Base-by-base conservation (phyloP, 2,888 invertebrate species). In the Agrochola lota region DNA sequence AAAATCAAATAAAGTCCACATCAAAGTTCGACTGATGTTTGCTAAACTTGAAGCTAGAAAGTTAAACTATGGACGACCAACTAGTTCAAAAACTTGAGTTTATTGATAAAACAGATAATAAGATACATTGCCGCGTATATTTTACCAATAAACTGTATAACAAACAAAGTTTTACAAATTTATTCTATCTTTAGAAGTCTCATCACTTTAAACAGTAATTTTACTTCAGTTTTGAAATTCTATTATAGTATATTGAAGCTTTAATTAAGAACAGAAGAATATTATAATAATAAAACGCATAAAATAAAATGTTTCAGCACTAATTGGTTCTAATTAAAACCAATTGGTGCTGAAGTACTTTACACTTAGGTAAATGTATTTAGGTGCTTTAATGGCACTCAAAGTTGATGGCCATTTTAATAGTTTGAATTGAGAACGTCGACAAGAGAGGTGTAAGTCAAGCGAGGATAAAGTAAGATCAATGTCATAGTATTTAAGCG, bases 401-500 rank as follows among this genome's bases (percentile, higher is more conserved):
- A 26, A 63, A 35, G 72, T 59, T 43, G 52, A 69, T 62, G 30
- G 7, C 1, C 20, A 59, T 70, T 60, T 43, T 75, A 63, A 69
- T 74, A 71, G 63, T 71, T 74, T 60, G 11, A 64, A 78, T 83
- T 70, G 64, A 63, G 46, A 63, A n/a, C 17, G 46, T 90, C 12
- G 15, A 88, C 88, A 85, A 88, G 85, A 52, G 68, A 73, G 60
- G 11, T 49, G n/a, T 71, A 69, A 79, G 79, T 74, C 46, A 62
- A 66, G 74, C 43, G 60, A 66, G 23, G 30, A 76, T 87, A 69
- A 85, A 79, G 67, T 78, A 71, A 79, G 80, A 80, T 74, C 85
- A 81, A 81, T 74, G 70, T 63, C 52, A 43, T 66, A 57, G 55
- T 76, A 85, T 81, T 80, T 70, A 80, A 69, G 70, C 66, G 71